Evolutionary conservation across 2,888 invertebrate genomes (phyloP).

Genomic region (Drosophila conformis): DNA sequence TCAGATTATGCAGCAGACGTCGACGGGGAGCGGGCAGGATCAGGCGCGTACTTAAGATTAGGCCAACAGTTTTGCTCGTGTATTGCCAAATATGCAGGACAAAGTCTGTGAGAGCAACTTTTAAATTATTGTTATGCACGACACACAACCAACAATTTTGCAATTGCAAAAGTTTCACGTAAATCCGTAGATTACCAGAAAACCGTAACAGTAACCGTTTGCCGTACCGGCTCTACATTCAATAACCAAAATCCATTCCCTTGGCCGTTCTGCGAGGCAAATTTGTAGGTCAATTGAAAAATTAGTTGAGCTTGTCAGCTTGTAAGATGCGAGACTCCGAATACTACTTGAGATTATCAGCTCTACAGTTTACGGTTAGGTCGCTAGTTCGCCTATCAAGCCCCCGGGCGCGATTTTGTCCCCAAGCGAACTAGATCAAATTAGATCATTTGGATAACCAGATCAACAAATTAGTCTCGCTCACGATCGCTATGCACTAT

Average conservation of each 20-base stretch:
- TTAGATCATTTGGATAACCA: constrained; percentile 27
- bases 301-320: constrained; percentile 54
- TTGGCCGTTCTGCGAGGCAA: constrained; percentile 39
- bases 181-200: constrained; percentile 64
- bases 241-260: constrained; percentile 13
- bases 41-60: constrained; percentile 57
- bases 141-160: constrained; percentile 1
- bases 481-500: background rate
- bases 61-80: constrained; percentile 66
- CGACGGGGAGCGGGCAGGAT: constrained; percentile 63
- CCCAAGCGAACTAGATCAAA: constrained; percentile 9
- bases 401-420: constrained; percentile 49
- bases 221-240: constrained; percentile 11
- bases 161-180: constrained; percentile 75
- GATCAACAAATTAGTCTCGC: constrained; percentile 21
- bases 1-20: constrained; percentile 59
- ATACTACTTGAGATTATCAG: constrained; percentile 41
- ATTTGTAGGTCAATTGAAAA: constrained; percentile 77
- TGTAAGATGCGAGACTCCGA: constrained; percentile 9
- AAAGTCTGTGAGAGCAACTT: constrained; percentile 30
- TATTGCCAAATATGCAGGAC: constrained; percentile 74
- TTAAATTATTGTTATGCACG: constrained; percentile 58
- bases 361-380: constrained; percentile 17
- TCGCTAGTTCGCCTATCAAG: constrained; percentile 34
- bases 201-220: constrained; percentile 42